phyloP scores from a whole-genome alignment of 2,888 invertebrate species.

The Andrena hattorfiana region DNA sequence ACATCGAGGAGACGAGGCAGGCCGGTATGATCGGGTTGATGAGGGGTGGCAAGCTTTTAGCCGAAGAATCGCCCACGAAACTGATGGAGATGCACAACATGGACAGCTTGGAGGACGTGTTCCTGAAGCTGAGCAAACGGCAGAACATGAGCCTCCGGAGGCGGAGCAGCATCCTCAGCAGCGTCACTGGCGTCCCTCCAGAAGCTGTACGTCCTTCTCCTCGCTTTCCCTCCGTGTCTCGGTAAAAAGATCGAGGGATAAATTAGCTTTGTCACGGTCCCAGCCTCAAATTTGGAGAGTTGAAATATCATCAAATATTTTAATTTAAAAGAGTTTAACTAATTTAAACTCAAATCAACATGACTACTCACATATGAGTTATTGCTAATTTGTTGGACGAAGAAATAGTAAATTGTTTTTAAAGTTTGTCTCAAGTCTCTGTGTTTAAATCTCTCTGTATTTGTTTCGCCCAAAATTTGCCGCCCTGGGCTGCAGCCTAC shows the following conservation, averaged over 20 bases:
- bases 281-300: no score
- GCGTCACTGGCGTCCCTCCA: conserved; percentile 86
- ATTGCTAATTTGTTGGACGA: no score
- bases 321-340: no score
- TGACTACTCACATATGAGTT: no score
- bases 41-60: conserved; percentile 94
- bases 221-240: not conserved
- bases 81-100: conserved; percentile 90
- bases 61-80: conserved; percentile 92
- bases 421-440: no score
- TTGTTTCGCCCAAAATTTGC: no score
- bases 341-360: no score
- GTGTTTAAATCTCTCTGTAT: no score
- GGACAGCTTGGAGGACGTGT: conserved; percentile 92
- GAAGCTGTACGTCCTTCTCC: conserved; percentile 79
- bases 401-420: no score
- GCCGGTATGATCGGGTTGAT: conserved; percentile 93
- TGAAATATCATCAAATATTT: no score
- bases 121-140: conserved; percentile 91
- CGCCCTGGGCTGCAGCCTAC: no score
- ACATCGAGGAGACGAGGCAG: conserved; percentile 94
- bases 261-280: not conserved
- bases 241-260: not conserved
- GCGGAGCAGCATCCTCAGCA: conserved; percentile 92
- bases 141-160: conserved; percentile 94